phyloP scores from a whole-genome alignment of 2,888 invertebrate genomes.

The Augochlorella aurata region DNA sequence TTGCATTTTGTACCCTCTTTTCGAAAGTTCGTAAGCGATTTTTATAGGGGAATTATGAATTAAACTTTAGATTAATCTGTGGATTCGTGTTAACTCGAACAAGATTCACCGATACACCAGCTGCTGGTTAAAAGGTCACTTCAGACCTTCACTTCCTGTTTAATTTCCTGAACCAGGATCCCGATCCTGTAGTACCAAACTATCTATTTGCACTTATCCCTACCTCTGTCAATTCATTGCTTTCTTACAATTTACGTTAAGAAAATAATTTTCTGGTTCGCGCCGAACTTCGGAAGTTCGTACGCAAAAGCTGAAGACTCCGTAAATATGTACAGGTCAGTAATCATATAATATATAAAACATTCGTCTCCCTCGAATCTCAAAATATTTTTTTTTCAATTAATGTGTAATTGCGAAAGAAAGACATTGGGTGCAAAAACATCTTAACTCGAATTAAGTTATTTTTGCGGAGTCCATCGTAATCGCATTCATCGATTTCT shows the following conservation, averaged over 20 bases:
- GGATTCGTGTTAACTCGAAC: not conserved
- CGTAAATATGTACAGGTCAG: too few species aligned
- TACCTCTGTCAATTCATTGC: not conserved
- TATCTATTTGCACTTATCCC: not conserved
- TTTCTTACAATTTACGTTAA: not conserved
- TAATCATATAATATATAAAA: too few species aligned
- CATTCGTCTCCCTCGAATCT: too few species aligned
- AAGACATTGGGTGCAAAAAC: too few species aligned
- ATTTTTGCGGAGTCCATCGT: too few species aligned
- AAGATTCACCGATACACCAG: not conserved
- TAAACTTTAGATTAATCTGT: not conserved
- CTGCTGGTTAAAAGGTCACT: not conserved
- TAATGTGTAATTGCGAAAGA: too few species aligned
- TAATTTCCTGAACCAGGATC: not conserved
- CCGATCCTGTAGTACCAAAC: not conserved
- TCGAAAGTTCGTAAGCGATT: not conserved
- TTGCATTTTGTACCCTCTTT: not conserved
- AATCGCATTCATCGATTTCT: too few species aligned
- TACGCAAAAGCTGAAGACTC: too few species aligned
- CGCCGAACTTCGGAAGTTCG: not conserved
- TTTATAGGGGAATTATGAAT: not conserved
- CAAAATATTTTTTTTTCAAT: not conserved
- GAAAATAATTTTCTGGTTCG: not conserved
- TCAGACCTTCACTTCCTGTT: not conserved
- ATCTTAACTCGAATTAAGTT: too few species aligned